Percentiles rank a stretch among this genome's conserved stretches.
phyloP scores from a whole-genome alignment of 1,140 invertebrate genomes.

The Drosophila saltans region DNA sequence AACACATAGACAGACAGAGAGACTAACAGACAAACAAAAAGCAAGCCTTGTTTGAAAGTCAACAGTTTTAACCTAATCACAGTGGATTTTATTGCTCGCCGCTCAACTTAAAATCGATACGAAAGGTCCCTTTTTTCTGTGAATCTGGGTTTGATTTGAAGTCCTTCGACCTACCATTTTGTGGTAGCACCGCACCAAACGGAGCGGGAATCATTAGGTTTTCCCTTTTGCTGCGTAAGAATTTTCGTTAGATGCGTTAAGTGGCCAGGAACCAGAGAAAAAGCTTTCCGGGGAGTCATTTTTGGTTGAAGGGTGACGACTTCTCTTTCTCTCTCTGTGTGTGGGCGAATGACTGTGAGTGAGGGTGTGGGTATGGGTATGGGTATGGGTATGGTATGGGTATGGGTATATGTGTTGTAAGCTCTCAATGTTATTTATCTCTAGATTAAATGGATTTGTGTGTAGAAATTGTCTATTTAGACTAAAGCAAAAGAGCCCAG shows the following conservation, averaged over 20 bases:
- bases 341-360: neutral
- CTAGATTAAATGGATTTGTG: slow-evolving; percentile 81
- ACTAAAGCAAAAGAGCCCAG: slow-evolving; percentile 25
- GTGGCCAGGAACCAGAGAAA: slow-evolving; percentile 41
- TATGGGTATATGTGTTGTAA: slow-evolving; percentile 23
- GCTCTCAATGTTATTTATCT: slow-evolving; percentile 76
- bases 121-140: slow-evolving; percentile 23
- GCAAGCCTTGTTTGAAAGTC: slow-evolving; percentile 73
- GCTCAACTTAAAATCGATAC: slow-evolving; percentile 69
- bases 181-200: slow-evolving; percentile 47
- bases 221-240: slow-evolving; percentile 68
- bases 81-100: slow-evolving; percentile 78
- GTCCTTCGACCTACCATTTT: slow-evolving; percentile 46
- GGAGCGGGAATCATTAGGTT: slow-evolving; percentile 65
- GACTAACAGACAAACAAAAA: slow-evolving; percentile 33
- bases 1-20: neutral
- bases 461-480: slow-evolving; percentile 80
- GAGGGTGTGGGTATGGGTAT: neutral
- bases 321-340: neutral
- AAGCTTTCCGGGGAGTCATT: slow-evolving; percentile 20
- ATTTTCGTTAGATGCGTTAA: slow-evolving; percentile 72
- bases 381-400: neutral
- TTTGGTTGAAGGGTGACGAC: slow-evolving; percentile 21
- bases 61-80: slow-evolving; percentile 81
- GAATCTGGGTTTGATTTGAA: slow-evolving; percentile 7